A percentile compares a stretch with the other conserved stretches of the same genome.
phyloP scores from a whole-genome alignment of 2,113 vertebrate species.

The Callorhinus ursinus region DNA sequence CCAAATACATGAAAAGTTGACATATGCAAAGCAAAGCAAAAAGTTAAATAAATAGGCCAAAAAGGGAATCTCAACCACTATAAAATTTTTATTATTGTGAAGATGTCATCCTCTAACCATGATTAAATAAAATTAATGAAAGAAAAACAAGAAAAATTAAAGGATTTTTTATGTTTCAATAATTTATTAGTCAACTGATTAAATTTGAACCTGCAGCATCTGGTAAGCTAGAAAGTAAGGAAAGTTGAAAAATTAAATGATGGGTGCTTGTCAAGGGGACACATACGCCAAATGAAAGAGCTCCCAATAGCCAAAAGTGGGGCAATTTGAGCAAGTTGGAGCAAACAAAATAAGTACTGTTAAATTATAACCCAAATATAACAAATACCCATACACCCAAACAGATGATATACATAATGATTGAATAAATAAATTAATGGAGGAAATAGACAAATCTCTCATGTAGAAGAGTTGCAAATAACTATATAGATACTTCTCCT shows the following conservation, averaged over 20 bases:
- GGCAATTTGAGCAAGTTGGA: neutral
- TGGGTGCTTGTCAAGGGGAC: neutral
- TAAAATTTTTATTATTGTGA: neutral
- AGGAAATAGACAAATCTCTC: neutral
- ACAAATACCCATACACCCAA: neutral
- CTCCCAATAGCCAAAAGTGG: neutral
- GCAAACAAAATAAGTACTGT: neutral
- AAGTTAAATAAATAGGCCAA: neutral
- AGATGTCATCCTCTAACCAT: neutral
- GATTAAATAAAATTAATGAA: neutral
- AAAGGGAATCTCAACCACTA: neutral
- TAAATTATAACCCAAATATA: neutral
- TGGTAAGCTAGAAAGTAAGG: neutral
- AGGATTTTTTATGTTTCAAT: neutral
- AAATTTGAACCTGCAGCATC: neutral
- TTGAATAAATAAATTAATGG: neutral
- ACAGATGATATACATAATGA: neutral
- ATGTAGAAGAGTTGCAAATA: neutral
- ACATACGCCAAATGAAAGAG: neutral
- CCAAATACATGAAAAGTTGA: neutral
- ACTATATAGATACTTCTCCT: neutral
- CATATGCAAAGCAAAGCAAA: neutral
- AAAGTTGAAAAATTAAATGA: neutral
- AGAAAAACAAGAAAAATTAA: neutral
- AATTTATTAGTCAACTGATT: neutral